Conservation (phyloP, 2,888 invertebrate species). For the Melanostoma mellinum region DNA sequence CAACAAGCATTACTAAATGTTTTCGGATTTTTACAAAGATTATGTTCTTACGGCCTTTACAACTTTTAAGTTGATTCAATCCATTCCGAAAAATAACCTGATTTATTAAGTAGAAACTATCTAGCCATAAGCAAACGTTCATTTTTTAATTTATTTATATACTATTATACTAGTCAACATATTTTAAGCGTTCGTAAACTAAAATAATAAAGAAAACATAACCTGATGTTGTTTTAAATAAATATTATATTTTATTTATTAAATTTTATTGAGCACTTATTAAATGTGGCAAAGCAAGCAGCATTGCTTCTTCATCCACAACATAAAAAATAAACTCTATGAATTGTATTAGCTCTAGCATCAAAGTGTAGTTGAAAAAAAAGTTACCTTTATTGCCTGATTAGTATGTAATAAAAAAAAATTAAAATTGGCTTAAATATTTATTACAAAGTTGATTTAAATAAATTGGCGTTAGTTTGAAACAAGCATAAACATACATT, state of each 20-base stretch:
- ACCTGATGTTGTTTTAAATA: slow-evolving; percentile 51
- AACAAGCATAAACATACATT: slow-evolving; percentile 17
- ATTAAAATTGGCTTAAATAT: slow-evolving; percentile 52
- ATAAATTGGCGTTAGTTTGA: slow-evolving; percentile 47
- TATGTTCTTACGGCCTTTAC: slow-evolving; percentile 60
- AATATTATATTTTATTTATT: slow-evolving; percentile 64
- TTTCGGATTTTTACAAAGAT: slow-evolving; percentile 38
- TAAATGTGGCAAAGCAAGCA: slow-evolving; percentile 56
- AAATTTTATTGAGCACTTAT: slow-evolving; percentile 67
- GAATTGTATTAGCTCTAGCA: slow-evolving; percentile 20
- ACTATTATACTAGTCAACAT: slow-evolving; percentile 63
- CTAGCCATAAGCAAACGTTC: slow-evolving; percentile 52
- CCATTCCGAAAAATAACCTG: slow-evolving; percentile 29
- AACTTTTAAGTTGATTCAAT: slow-evolving; percentile 25
- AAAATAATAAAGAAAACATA: slow-evolving; percentile 26
- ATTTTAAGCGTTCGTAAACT: slow-evolving; percentile 52
- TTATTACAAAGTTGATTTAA: slow-evolving; percentile 40
- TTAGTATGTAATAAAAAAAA: slow-evolving; percentile 50
- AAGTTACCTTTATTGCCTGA: slow-evolving; percentile 62
- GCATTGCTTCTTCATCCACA: slow-evolving; percentile 39
- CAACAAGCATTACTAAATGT: slow-evolving; percentile 13
- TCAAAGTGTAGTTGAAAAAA: slow-evolving; percentile 34
- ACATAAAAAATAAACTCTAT: slow-evolving; percentile 50
- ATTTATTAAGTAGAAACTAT: slow-evolving; percentile 48
- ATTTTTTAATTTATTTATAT: slow-evolving; percentile 64